phyloP scores from a whole-genome alignment of 2,888 invertebrate species.

The Andrena praecox region DNA sequence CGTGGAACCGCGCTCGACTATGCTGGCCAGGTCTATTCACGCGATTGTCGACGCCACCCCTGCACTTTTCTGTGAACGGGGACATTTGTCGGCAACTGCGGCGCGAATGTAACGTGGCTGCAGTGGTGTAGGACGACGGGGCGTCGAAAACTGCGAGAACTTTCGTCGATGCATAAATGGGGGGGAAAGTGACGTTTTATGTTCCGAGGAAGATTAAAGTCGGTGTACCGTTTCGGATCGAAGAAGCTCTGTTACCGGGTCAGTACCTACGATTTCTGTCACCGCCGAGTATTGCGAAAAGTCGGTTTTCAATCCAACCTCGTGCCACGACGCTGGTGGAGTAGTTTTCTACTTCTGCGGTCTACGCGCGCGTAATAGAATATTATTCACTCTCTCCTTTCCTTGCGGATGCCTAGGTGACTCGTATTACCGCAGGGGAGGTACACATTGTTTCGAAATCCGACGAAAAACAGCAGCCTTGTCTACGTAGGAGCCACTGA shows the following conservation, averaged over 20 bases:
- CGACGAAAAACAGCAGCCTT: constrained; percentile 38
- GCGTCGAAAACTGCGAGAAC: background rate
- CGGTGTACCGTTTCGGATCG: background rate
- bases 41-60: constrained; percentile 7
- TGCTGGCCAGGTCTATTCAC: constrained; percentile 7
- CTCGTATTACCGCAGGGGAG: constrained; percentile 49
- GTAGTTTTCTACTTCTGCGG: constrained; percentile 62
- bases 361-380: constrained; percentile 60
- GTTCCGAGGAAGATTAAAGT: background rate
- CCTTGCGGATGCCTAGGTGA: constrained; percentile 57
- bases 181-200: background rate
- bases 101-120: background rate
- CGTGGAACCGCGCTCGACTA: constrained; percentile 18
- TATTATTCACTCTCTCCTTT: constrained; percentile 47
- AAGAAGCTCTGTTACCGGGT: background rate
- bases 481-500: background rate
- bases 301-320: background rate
- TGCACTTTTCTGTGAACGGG: constrained; percentile 16
- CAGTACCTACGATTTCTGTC: background rate
- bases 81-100: constrained; percentile 22
- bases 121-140: constrained; percentile 1
- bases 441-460: constrained; percentile 51
- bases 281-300: background rate
- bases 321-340: background rate
- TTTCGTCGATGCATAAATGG: background rate